A percentile compares a stretch with the other conserved stretches of the same genome.
Evolutionary conservation across 2,888 invertebrate genomes (phyloP).

Genomic region (Incurvaria masculella): DNA sequence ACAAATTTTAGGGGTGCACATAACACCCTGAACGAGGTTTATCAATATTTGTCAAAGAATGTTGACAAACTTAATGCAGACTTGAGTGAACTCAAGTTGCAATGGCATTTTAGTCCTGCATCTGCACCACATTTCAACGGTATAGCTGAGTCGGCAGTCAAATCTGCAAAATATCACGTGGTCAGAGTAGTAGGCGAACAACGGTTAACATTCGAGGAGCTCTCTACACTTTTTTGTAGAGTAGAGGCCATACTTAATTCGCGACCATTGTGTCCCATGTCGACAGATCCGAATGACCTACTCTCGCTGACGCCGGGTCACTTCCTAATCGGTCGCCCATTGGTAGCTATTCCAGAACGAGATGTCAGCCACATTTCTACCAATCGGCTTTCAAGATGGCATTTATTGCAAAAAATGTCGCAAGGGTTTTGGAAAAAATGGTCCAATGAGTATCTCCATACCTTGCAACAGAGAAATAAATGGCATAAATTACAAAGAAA

Average conservation of each 20-base stretch:
- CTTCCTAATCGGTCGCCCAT: constrained; percentile 7
- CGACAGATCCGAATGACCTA: constrained; percentile 1
- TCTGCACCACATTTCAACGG: no score
- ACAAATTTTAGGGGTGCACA: constrained; percentile 15
- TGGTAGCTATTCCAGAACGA: constrained; percentile 1
- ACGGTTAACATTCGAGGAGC: not conserved
- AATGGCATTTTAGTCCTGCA: constrained; percentile 8
- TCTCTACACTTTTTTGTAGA: constrained; percentile 12
- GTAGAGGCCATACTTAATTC: constrained; percentile 6
- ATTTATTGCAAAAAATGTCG: no score
- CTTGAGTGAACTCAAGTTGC: constrained; percentile 8
- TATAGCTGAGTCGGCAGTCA: no score
- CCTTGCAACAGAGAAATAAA: no score
- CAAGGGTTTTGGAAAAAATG: no score
- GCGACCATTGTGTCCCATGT: no score
- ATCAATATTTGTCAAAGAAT: constrained; percentile 7
- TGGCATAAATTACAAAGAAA: no score
- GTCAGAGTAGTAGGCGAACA: no score
- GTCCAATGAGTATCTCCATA: no score
- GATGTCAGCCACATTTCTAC: no score
- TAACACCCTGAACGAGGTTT: constrained; percentile 14
- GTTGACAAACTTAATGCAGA: constrained; percentile 10
- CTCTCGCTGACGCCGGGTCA: constrained; percentile 7
- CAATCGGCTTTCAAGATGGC: no score
- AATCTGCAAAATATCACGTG: no score